A percentile compares a stretch with the other conserved stretches of the same genome.
Evolutionary conservation across 2,797 vertebrate species (phyloP).

Genomic region (Potorous gilbertii): DNA sequence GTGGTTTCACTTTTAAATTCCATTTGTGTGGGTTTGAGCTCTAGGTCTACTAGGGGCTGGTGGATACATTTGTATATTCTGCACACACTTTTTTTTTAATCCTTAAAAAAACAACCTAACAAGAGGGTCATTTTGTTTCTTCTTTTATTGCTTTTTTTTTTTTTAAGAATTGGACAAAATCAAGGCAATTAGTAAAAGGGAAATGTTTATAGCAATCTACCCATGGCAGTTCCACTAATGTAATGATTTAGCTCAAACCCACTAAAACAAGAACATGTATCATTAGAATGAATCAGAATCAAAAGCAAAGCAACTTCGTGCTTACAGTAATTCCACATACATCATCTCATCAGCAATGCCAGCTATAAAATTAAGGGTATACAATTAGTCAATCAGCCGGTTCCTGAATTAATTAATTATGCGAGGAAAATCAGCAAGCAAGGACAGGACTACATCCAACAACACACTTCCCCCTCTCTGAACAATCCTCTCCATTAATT

Average conservation of each 20-base stretch:
- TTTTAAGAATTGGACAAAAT: constrained; percentile 78
- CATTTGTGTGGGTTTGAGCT: constrained; percentile 59
- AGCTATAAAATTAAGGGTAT: constrained; percentile 80
- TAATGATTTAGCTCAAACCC: constrained; percentile 77
- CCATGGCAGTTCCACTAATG: constrained; percentile 74
- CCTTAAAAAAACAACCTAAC: constrained; percentile 52
- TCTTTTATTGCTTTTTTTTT: constrained; percentile 60
- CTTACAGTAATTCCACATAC: constrained; percentile 76
- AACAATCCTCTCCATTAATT: constrained; percentile 46
- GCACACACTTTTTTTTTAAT: constrained; percentile 38
- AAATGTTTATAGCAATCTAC: constrained; percentile 77
- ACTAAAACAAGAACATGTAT: constrained; percentile 77
- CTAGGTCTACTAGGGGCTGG: constrained; percentile 69
- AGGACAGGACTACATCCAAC: constrained; percentile 65
- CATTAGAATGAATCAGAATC: constrained; percentile 78
- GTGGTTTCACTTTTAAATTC: constrained; percentile 75
- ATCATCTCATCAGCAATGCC: constrained; percentile 79
- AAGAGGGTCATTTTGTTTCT: constrained; percentile 74
- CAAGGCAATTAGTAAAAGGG: constrained; percentile 75
- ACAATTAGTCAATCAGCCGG: constrained; percentile 82
- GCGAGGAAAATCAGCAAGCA: constrained; percentile 74
- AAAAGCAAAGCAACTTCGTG: constrained; percentile 77
- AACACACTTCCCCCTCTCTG: constrained; percentile 44
- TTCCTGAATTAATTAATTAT: constrained; percentile 82
- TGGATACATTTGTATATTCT: constrained; percentile 68